Percentiles rank a stretch among this genome's conserved stretches.
Evolutionary conservation across 2,113 vertebrate species (phyloP).

Genomic region (Alligator mississippiensis): DNA sequence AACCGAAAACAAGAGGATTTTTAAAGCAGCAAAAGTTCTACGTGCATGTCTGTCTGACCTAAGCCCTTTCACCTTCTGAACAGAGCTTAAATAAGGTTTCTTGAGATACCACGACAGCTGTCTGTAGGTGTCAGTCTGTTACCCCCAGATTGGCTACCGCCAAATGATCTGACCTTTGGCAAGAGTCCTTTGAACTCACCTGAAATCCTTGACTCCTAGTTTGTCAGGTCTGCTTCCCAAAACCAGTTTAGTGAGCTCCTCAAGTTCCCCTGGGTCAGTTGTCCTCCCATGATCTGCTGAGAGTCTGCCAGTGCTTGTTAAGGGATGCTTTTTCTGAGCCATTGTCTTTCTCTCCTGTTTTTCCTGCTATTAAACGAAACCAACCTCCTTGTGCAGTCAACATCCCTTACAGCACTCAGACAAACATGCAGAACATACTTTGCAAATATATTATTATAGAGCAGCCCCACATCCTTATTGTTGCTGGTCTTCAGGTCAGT

Average conservation of each 20-base stretch:
- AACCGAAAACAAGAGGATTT: conserved; percentile 36
- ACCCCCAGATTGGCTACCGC: neutral
- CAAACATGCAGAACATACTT: conserved; percentile 6
- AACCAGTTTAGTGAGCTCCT: neutral
- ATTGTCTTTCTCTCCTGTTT: neutral
- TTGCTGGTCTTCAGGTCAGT: conserved; percentile 10
- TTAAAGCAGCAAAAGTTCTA: conserved; percentile 14
- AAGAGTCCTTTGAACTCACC: neutral
- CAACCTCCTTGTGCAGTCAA: too few species aligned
- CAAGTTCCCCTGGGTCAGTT: neutral
- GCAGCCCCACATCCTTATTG: neutral
- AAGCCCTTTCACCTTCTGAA: neutral
- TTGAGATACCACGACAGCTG: neutral
- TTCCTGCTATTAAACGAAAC: neutral
- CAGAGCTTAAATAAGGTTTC: neutral
- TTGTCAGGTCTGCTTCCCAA: neutral
- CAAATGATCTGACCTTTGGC: neutral
- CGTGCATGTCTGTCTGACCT: neutral
- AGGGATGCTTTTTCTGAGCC: neutral
- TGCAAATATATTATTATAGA: conserved; percentile 39
- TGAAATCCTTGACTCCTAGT: neutral
- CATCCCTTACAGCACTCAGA: neutral
- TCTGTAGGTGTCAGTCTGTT: neutral
- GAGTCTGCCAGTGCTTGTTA: neutral
- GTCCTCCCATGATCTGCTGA: neutral